Conservation (phyloP, 2,888 invertebrate species). For the Operophtera brumata region DNA sequence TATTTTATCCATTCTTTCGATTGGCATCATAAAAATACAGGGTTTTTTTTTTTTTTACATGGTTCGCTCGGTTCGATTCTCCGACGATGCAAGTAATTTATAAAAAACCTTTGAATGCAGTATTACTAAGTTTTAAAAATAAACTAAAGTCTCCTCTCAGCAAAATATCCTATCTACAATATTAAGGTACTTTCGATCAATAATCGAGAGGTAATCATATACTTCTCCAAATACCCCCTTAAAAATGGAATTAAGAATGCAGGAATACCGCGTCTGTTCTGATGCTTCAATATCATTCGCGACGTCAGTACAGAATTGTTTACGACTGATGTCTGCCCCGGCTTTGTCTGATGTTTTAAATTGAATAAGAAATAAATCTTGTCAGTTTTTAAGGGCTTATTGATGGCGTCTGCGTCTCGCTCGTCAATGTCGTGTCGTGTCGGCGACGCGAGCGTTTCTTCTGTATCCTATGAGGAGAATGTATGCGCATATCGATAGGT, state of each 20-base stretch:
- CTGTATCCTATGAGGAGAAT: constrained; percentile 13
- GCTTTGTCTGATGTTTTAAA: constrained; percentile 51
- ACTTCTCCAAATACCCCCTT: not conserved
- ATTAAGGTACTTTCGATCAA: no score
- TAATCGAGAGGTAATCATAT: no score
- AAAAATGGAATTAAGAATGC: not conserved
- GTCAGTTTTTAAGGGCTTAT: constrained; percentile 60
- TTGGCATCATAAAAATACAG: no score
- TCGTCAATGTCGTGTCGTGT: constrained; percentile 29
- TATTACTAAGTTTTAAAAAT: no score
- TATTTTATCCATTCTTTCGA: no score
- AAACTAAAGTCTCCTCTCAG: no score
- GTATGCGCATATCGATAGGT: constrained; percentile 21
- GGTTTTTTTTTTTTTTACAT: no score
- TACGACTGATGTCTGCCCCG: constrained; percentile 21
- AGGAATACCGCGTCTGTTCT: not conserved
- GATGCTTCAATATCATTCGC: not conserved
- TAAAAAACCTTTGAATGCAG: no score
- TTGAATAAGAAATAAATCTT: constrained; percentile 72
- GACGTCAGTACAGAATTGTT: constrained; percentile 19
- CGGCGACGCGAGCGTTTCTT: constrained; percentile 13
- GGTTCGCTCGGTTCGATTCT: no score
- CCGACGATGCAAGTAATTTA: no score
- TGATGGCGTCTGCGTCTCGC: constrained; percentile 41
- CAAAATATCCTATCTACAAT: no score